Conservation (phyloP, 1,140 invertebrate genomes). For the Chrysoperla carnea region DNA sequence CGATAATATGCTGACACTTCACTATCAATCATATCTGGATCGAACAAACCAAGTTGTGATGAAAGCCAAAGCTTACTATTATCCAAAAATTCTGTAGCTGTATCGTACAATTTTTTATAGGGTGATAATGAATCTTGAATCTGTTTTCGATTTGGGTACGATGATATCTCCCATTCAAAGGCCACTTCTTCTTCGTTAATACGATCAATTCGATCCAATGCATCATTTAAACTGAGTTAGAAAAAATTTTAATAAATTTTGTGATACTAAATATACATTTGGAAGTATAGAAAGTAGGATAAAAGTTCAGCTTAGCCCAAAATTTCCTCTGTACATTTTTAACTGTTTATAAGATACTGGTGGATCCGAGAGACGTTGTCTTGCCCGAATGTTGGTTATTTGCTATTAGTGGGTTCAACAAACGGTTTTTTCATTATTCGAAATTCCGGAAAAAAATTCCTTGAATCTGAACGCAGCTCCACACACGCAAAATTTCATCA, state of each 20-base stretch:
- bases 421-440: too few relatives aligned
- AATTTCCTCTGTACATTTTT: too few relatives aligned
- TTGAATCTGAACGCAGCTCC: too few relatives aligned
- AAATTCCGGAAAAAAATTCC: too few relatives aligned
- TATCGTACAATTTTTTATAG: slow-evolving; percentile 80
- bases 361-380: too few relatives aligned
- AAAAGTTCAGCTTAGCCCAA: too few relatives aligned
- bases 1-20: slow-evolving; percentile 68
- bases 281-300: too few relatives aligned
- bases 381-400: too few relatives aligned
- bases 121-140: slow-evolving; percentile 58
- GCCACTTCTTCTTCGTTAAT: slow-evolving; percentile 87
- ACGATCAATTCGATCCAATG: slow-evolving; percentile 65
- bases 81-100: slow-evolving; percentile 64
- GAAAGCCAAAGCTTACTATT: slow-evolving; percentile 73
- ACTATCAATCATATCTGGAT: slow-evolving; percentile 76
- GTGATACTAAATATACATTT: slow-evolving; percentile 4
- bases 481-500: too few relatives aligned
- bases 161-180: slow-evolving; percentile 76
- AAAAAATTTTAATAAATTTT: slow-evolving; percentile 1
- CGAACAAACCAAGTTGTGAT: slow-evolving; percentile 62
- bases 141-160: slow-evolving; percentile 70
- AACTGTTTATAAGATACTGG: too few relatives aligned
- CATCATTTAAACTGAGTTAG: slow-evolving; percentile 30
- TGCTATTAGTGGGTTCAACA: too few relatives aligned